phyloP scores from a whole-genome alignment of 2,113 vertebrate species.

The Coryphaenoides rupestris region DNA sequence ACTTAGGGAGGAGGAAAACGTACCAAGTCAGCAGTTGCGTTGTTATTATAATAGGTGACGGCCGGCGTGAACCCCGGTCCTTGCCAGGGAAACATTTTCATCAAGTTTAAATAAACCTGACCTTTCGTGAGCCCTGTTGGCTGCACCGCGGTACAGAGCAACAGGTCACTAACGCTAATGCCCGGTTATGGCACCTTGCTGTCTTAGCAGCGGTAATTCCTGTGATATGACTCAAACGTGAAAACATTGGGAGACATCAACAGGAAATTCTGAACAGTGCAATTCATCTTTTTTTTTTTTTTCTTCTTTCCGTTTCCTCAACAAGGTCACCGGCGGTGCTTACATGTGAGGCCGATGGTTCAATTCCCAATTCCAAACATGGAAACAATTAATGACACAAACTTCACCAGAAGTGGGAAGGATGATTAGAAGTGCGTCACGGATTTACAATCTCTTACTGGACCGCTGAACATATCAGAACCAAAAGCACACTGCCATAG shows the following conservation, averaged over 20 bases:
- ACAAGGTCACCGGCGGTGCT: constrained; percentile 15
- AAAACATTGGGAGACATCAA: constrained; percentile 32
- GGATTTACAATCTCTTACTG: too few relatives aligned
- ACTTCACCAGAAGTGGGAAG: too few relatives aligned
- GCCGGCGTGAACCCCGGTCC: constrained; percentile 19
- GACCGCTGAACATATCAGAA: too few relatives aligned
- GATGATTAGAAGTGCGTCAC: too few relatives aligned
- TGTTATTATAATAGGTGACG: constrained; percentile 29
- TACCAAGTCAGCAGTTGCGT: constrained; percentile 16
- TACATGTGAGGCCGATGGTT: constrained; percentile 24
- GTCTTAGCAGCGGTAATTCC: constrained; percentile 20
- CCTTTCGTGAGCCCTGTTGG: constrained; percentile 1
- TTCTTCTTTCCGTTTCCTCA: not conserved
- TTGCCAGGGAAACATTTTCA: constrained; percentile 30
- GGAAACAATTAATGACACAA: too few relatives aligned
- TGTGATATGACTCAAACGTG: constrained; percentile 9
- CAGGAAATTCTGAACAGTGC: constrained; percentile 42
- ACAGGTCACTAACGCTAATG: not conserved
- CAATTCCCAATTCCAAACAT: too few relatives aligned
- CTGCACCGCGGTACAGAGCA: not conserved
- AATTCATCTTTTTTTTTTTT: constrained; percentile 33
- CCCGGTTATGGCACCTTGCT: constrained; percentile 20
- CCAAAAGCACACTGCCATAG: too few relatives aligned
- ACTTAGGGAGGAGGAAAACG: constrained; percentile 19
- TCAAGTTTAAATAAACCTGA: constrained; percentile 51